These are phyloP conservation scores for Gisinianus flammeolus DNA, from an alignment of 2,888 invertebrate species.

Conservation along the genomic window DNA sequence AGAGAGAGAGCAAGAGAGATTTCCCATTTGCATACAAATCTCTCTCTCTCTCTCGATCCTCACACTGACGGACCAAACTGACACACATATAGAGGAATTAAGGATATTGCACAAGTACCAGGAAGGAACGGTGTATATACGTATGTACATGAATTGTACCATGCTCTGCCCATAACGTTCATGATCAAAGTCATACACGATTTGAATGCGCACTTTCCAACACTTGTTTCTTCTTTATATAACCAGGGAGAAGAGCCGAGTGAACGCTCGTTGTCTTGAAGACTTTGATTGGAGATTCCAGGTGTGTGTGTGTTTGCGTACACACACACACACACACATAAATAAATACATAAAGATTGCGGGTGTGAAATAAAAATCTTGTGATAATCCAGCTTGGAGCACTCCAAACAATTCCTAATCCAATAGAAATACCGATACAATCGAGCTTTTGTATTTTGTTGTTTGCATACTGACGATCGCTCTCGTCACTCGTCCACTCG, in stretches of 20 bases:
- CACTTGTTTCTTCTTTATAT: no score
- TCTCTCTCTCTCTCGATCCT: background rate
- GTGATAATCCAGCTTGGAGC: background rate
- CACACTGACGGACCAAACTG: background rate
- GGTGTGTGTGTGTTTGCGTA: background rate
- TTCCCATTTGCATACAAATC: constrained; percentile 7
- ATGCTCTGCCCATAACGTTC: background rate
- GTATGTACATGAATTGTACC: background rate
- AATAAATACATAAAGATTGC: background rate
- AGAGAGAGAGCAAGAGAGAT: background rate
- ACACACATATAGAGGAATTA: background rate
- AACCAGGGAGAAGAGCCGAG: no score
- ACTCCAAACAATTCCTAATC: no score
- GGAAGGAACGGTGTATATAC: background rate
- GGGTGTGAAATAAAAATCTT: background rate
- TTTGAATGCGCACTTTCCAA: background rate
- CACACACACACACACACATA: no score
- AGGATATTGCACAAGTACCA: background rate
- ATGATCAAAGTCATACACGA: background rate
- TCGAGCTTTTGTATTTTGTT: background rate
- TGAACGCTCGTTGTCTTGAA: no score
- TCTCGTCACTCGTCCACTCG: background rate
- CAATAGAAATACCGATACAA: no score
- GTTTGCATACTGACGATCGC: no score
- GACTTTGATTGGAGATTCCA: background rate